Conservation (phyloP, 2,797 vertebrate species). For the Rhinogobio ventralis region DNA sequence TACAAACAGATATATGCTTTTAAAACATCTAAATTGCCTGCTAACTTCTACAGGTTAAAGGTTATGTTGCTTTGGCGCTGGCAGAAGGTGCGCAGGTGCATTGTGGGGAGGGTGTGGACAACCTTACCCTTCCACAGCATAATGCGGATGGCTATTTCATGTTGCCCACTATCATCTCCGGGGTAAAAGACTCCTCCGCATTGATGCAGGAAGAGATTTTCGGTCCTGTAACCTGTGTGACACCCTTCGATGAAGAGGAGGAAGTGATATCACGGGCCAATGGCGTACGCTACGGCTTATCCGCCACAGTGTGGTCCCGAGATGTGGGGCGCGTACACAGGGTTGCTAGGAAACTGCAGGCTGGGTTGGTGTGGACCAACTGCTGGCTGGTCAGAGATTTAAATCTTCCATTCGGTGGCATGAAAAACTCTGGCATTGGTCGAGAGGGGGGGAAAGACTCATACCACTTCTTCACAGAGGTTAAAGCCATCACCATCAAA, state of each 20-base stretch:
- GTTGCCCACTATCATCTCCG: conserved; percentile 88
- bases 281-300: conserved; percentile 87
- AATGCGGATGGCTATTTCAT: conserved; percentile 91
- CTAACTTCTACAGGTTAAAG: conserved; percentile 80
- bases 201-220: conserved; percentile 99
- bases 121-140: conserved; percentile 77
- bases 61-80: conserved; percentile 85
- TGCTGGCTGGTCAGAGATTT: conserved; percentile 96
- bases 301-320: conserved; percentile 89
- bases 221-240: conserved; percentile 91
- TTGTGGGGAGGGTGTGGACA: conserved; percentile 91
- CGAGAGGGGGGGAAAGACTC: conserved; percentile 94
- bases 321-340: conserved; percentile 87
- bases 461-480: conserved; percentile 94
- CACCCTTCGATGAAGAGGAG: conserved; percentile 89
- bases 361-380: conserved; percentile 95
- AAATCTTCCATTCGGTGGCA: conserved; percentile 95
- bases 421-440: conserved; percentile 94
- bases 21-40: not conserved
- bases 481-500: conserved; percentile 92
- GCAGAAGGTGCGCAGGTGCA: conserved; percentile 87
- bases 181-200: conserved; percentile 82
- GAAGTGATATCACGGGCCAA: conserved; percentile 90
- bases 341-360: conserved; percentile 84
- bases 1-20: not conserved